Percentiles rank a stretch among this genome's conserved stretches.
Conservation (phyloP, 2,797 vertebrate species). For the Pangasius larnaudii region DNA sequence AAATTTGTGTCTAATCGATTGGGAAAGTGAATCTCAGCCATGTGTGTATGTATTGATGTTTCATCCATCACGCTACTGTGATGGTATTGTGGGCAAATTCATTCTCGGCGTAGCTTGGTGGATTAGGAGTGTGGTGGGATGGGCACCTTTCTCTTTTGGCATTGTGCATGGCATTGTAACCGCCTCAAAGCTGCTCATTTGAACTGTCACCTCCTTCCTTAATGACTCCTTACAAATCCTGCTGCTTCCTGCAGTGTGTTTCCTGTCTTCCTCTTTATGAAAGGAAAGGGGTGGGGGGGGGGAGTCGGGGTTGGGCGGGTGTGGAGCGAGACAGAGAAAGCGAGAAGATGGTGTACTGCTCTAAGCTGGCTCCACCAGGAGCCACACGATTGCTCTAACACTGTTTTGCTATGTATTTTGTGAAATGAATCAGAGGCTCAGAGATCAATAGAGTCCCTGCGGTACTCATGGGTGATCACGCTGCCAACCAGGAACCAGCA, state of each 20-base stretch:
- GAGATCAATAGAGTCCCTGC: conserved; percentile 74
- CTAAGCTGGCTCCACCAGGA: conserved; percentile 66
- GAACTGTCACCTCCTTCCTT: conserved; percentile 70
- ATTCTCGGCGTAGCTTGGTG: conserved; percentile 23
- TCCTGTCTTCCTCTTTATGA: conserved; percentile 65
- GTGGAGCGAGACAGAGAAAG: conserved; percentile 10
- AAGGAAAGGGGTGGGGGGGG: conserved; percentile 38
- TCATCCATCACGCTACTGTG: conserved; percentile 50
- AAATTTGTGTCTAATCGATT: conserved; percentile 32
- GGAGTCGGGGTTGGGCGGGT: not conserved
- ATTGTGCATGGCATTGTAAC: conserved; percentile 54
- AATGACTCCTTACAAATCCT: conserved; percentile 73
- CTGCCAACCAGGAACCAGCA: conserved; percentile 79
- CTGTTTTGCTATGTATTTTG: conserved; percentile 67
- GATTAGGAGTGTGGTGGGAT: conserved; percentile 59
- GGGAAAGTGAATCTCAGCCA: conserved; percentile 25
- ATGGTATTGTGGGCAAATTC: conserved; percentile 50
- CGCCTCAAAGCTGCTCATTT: conserved; percentile 64
- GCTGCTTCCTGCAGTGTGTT: conserved; percentile 65
- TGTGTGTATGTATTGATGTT: conserved; percentile 37
- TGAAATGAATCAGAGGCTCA: conserved; percentile 74
- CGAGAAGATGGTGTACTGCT: conserved; percentile 59
- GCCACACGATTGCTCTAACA: conserved; percentile 60
- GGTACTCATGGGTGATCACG: conserved; percentile 65
- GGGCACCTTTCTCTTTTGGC: conserved; percentile 52